Conservation (phyloP, 2,888 invertebrate genomes). For the Troides helena region DNA sequence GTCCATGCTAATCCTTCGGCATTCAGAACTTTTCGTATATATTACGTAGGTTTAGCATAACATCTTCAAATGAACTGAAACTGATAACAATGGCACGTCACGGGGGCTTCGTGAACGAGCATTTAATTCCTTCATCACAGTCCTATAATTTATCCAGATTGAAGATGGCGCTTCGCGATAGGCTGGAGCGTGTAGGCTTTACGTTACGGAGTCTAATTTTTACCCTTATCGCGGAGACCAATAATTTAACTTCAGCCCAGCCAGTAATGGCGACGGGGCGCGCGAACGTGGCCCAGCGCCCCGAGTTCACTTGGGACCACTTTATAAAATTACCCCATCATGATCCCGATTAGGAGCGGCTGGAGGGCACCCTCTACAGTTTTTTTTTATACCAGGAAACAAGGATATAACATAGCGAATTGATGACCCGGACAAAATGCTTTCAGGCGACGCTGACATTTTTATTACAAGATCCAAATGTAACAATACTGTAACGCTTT, state of each 20-base stretch:
- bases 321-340: conserved; percentile 27
- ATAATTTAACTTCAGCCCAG: conserved; percentile 17
- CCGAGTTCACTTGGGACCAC: conserved; percentile 17
- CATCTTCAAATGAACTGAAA: no score
- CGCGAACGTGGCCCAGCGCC: background rate
- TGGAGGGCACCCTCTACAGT: conserved; percentile 7
- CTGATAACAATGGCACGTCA: no score
- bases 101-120: background rate
- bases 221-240: conserved; percentile 10
- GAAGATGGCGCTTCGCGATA: conserved; percentile 20
- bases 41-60: no score
- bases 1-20: no score
- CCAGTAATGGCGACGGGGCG: conserved; percentile 2
- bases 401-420: conserved; percentile 21
- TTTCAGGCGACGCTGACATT: conserved; percentile 20
- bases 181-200: conserved; percentile 3
- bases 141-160: conserved; percentile 17
- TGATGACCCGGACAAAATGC: conserved; percentile 20
- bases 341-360: conserved; percentile 18
- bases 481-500: conserved; percentile 11
- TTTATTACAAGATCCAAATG: conserved; percentile 16
- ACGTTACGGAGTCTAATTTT: conserved; percentile 21
- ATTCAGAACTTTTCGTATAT: no score
- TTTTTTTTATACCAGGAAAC: conserved; percentile 10
- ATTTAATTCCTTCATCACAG: conserved; percentile 6